A percentile compares a stretch with the other conserved stretches of the same genome.
These are phyloP conservation scores for Lycocorax pyrrhopterus DNA, from an alignment of 2,113 vertebrate genomes.

Conservation along the genomic window DNA sequence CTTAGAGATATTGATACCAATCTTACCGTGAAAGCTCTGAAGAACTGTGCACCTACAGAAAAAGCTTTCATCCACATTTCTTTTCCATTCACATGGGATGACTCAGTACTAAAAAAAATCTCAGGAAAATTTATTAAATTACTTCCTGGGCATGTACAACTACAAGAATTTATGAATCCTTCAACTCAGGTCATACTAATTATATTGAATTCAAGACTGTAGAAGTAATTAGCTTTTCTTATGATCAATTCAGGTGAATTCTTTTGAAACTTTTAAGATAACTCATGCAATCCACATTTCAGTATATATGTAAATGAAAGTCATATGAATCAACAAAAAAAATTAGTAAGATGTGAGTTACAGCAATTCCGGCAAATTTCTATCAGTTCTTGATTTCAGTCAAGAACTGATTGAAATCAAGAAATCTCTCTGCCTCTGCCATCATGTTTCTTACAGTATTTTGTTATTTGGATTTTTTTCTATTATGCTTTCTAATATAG, in stretches of 20 bases:
- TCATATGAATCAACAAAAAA: not conserved
- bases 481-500: not conserved
- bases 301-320: not conserved
- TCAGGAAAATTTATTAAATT: not conserved
- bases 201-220: not conserved
- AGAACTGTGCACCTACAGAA: not conserved
- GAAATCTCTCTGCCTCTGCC: not conserved
- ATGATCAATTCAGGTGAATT: not conserved
- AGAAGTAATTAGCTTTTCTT: not conserved
- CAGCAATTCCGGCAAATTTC: not conserved
- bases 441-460: not conserved
- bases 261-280: not conserved
- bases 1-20: not conserved
- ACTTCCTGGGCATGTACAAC: not conserved
- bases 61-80: not conserved
- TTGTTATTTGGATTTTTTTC: not conserved
- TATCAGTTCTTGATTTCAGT: not conserved
- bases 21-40: not conserved
- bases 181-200: not conserved
- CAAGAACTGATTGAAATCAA: not conserved
- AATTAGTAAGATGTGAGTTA: not conserved
- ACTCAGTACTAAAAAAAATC: not conserved
- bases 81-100: not conserved
- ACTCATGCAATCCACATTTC: not conserved
- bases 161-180: not conserved